These are phyloP conservation scores for Ciconia boyciana DNA, from an alignment of 2,113 vertebrate genomes.

Conservation along the genomic window DNA sequence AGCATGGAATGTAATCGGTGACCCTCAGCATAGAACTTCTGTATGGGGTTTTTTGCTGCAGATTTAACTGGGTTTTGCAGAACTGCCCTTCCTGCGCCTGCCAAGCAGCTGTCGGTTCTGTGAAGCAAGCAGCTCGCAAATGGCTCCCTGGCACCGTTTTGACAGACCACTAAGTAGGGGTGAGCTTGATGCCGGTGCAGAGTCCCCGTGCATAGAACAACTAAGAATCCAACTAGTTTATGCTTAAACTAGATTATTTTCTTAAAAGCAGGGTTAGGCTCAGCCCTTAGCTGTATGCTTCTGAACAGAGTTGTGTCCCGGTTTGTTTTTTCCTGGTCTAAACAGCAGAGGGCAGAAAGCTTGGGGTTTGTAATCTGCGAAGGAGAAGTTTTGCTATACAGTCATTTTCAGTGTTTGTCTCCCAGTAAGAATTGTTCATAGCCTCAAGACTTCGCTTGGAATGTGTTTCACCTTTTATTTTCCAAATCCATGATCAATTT, in stretches of 20 bases:
- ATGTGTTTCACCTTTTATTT: not conserved
- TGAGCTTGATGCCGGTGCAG: not conserved
- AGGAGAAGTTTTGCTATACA: not conserved
- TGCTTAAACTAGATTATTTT: not conserved
- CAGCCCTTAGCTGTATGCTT: not conserved
- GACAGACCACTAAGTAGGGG: not conserved
- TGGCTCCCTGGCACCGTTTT: not conserved
- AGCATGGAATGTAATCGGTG: not conserved
- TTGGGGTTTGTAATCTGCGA: not conserved
- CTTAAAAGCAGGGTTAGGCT: not conserved
- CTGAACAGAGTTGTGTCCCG: too few species aligned
- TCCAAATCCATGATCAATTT: not conserved
- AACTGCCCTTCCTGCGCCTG: not conserved
- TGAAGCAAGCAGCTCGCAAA: not conserved
- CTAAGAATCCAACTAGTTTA: not conserved
- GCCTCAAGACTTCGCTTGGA: not conserved
- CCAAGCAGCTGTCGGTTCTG: not conserved
- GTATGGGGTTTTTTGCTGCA: not conserved
- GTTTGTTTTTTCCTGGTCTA: not conserved
- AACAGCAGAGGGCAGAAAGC: conserved; percentile 11
- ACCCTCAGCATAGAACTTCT: not conserved
- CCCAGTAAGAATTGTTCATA: not conserved
- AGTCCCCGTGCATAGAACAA: not conserved
- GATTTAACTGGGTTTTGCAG: not conserved
- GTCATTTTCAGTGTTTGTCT: not conserved